These are phyloP conservation scores for Argyra leucocephala DNA, from an alignment of 2,888 invertebrate species.

Conservation along the genomic window DNA sequence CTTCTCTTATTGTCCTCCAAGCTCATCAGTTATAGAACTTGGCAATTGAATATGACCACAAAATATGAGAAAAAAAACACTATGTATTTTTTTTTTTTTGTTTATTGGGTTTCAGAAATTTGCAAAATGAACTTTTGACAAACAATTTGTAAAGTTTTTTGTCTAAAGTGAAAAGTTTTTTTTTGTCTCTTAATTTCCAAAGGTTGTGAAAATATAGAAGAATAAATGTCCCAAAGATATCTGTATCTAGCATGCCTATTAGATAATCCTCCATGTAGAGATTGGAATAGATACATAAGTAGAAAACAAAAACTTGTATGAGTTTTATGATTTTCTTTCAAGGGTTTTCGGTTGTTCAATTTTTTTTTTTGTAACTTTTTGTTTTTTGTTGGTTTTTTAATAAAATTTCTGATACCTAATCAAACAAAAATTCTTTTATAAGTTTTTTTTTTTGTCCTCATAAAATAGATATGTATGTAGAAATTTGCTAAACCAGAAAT, in stretches of 20 bases:
- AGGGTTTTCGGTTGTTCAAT: neutral
- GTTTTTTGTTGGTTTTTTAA: too few species aligned
- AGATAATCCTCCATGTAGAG: neutral
- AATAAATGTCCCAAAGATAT: neutral
- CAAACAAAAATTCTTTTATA: neutral
- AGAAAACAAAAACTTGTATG: neutral
- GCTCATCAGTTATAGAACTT: too few species aligned
- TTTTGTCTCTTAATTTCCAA: neutral
- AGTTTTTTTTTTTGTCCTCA: neutral
- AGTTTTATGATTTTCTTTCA: neutral
- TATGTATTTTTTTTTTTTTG: too few species aligned
- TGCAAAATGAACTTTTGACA: neutral
- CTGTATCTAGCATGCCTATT: neutral
- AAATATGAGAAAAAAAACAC: neutral
- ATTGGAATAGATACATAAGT: neutral
- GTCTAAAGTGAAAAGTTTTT: neutral
- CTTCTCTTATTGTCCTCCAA: too few species aligned
- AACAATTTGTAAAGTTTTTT: constrained; percentile 1
- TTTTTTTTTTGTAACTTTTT: neutral
- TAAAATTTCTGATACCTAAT: neutral
- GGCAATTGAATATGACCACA: neutral
- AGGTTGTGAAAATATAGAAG: neutral
- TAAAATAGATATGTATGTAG: too few species aligned
- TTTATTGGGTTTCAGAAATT: too few species aligned
- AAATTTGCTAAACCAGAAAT: too few species aligned